Conservation (phyloP, 2,888 invertebrate species). For the Luperina nickerlii region DNA sequence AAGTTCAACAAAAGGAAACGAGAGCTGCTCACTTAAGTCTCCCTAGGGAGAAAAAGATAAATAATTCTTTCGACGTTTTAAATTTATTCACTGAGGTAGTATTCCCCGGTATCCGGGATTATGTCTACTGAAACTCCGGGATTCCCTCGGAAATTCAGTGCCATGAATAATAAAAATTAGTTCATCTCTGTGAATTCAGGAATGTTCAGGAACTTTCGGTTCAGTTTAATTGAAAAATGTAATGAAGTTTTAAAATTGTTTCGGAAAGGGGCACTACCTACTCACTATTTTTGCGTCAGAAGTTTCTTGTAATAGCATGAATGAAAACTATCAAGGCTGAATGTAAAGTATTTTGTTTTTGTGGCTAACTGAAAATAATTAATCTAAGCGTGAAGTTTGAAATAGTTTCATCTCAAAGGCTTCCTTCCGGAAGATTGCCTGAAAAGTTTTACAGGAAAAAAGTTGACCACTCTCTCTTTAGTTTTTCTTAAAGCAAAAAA, state of each 20-base stretch:
- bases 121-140: constrained; percentile 69
- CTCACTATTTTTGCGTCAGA: neutral
- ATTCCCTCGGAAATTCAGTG: constrained; percentile 73
- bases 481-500: constrained; percentile 19
- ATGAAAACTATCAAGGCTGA: constrained; percentile 5
- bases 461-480: constrained; percentile 21
- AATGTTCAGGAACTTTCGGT: constrained; percentile 36
- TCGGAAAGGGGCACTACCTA: neutral
- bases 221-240: constrained; percentile 53
- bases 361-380: constrained; percentile 43
- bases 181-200: constrained; percentile 47
- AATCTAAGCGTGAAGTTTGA: constrained; percentile 32
- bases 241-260: constrained; percentile 23
- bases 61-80: constrained; percentile 70
- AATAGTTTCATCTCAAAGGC: constrained; percentile 52
- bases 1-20: constrained; percentile 54
- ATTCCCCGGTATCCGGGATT: constrained; percentile 77
- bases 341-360: constrained; percentile 23
- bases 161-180: constrained; percentile 80
- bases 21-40: constrained; percentile 62
- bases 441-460: constrained; percentile 48
- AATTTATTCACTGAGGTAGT: constrained; percentile 74
- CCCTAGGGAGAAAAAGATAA: constrained; percentile 63
- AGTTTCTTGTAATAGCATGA: neutral
- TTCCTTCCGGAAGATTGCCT: constrained; percentile 39